Base-by-base conservation (phyloP, 2,888 invertebrate species). In the Sinopyrophorus schimmeli region DNA sequence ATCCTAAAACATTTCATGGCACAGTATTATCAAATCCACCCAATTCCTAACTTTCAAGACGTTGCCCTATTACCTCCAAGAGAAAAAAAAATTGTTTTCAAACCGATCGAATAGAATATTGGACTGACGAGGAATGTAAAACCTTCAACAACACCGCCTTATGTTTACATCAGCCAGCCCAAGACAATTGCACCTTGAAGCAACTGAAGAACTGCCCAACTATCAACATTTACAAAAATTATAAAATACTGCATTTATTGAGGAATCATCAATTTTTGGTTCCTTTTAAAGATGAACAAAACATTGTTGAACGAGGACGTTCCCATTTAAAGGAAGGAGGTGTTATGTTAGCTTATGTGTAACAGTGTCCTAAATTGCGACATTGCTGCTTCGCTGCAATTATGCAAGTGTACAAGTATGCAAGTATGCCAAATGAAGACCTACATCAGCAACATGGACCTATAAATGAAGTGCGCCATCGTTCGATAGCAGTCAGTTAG, bases 61-160 rank as follows among this genome's bases (percentile, higher is more conserved):
- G 9, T 11, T 1, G 18, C 18, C 5, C n/a, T 32, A 10, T n/a
- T 32, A 18, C 32, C 32, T 5, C 32, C 18, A n/a, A n/a, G n/a
- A n/a, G 18, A n/a, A 2, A 32, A 15, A 32, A 18, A 18, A 3
- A 14, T 32, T 3, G 10, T 32, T 2, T 4, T 5, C 3, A n/a
- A n/a, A n/a, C n/a, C n/a, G n/a, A 30, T 11, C 12, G 3, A 30
- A 7, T 3, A 30, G 1, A 30, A 17, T 18, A 32, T n/a, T 32
- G 32, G 32, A 32, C 32, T 2, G n/a, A n/a, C 6, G 32, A 32
- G 18, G 5, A 32, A 17, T 32, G 32, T n/a, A 32, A 17, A 10
- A 32, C 1, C 4, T 6, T 32, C 3, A 18, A 15, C n/a, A 9
- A 32, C 18, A 15, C 16, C 3, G 7, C 5, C 7, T 32, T 17